These are phyloP conservation scores for Drosophila arizonae DNA, from an alignment of 1,140 invertebrate species.

Conservation along the genomic window DNA sequence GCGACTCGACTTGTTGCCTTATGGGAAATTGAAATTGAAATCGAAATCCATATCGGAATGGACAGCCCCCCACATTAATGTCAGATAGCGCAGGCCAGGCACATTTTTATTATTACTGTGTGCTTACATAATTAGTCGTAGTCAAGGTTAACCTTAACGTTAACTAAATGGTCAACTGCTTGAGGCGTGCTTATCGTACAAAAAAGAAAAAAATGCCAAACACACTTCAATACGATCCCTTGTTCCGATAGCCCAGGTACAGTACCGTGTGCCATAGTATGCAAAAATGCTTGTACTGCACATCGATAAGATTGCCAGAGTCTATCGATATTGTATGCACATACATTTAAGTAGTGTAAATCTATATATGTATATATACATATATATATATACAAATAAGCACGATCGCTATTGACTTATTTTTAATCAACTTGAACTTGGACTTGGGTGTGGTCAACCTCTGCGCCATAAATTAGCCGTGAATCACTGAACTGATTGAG, in stretches of 20 bases:
- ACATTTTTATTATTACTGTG: background rate
- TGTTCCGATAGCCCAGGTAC: constrained; percentile 25
- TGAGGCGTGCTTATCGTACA: constrained; percentile 24
- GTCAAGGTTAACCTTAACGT: constrained; percentile 40
- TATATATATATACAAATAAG: background rate
- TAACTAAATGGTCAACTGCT: constrained; percentile 44
- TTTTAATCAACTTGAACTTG: constrained; percentile 44
- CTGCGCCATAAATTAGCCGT: constrained; percentile 29
- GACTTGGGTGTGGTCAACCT: constrained; percentile 43
- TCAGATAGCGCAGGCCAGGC: background rate
- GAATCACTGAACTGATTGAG: constrained; percentile 11
- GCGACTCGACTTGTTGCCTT: constrained; percentile 19
- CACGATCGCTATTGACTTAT: constrained; percentile 8
- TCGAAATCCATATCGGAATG: constrained; percentile 21
- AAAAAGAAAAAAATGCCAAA: background rate
- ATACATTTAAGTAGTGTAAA: background rate
- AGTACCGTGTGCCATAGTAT: constrained; percentile 7
- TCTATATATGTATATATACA: background rate
- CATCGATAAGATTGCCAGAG: constrained; percentile 18
- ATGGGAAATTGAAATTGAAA: constrained; percentile 25
- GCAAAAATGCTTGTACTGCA: constrained; percentile 7
- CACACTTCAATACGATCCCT: constrained; percentile 21
- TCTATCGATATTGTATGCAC: constrained; percentile 24
- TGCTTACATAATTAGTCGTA: constrained; percentile 40
- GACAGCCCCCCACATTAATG: constrained; percentile 10